These are phyloP conservation scores for Vireo altiloquus DNA, from an alignment of 2,113 vertebrate species.

Conservation along the genomic window DNA sequence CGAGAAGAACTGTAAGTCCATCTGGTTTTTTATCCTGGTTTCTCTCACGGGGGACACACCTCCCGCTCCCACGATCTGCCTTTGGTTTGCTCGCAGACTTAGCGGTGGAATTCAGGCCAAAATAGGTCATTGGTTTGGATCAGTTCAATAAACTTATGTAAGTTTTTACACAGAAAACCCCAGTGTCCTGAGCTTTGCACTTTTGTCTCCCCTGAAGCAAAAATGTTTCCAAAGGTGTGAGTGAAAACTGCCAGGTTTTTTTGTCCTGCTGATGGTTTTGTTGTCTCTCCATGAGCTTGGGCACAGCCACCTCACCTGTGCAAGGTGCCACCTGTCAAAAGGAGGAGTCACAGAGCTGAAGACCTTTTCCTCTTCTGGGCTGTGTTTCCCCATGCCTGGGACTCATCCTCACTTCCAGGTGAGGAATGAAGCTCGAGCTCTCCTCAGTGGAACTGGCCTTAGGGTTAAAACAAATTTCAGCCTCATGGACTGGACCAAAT, in stretches of 20 bases:
- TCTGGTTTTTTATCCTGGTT: constrained; percentile 51
- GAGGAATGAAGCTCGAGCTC: not conserved
- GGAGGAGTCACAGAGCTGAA: not conserved
- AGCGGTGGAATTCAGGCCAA: constrained; percentile 21
- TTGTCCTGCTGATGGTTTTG: not conserved
- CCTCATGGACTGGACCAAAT: not conserved
- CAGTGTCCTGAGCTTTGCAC: not conserved
- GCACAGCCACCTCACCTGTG: not conserved
- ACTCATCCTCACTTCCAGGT: not conserved
- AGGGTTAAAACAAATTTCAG: not conserved
- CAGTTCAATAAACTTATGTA: constrained; percentile 44
- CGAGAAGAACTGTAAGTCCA: constrained; percentile 63
- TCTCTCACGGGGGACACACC: constrained; percentile 23
- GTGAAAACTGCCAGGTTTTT: not conserved
- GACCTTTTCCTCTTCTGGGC: not conserved
- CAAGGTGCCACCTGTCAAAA: not conserved
- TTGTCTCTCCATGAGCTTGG: not conserved
- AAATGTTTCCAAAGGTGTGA: not conserved
- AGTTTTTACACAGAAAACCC: constrained; percentile 19
- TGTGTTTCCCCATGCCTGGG: not conserved
- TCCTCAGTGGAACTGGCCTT: not conserved
- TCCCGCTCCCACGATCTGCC: not conserved
- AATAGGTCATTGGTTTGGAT: constrained; percentile 35
- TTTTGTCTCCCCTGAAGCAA: not conserved
- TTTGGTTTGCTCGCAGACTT: constrained; percentile 40